Conservation (phyloP, 1,140 invertebrate genomes). For the Neodiprion pinetum region DNA sequence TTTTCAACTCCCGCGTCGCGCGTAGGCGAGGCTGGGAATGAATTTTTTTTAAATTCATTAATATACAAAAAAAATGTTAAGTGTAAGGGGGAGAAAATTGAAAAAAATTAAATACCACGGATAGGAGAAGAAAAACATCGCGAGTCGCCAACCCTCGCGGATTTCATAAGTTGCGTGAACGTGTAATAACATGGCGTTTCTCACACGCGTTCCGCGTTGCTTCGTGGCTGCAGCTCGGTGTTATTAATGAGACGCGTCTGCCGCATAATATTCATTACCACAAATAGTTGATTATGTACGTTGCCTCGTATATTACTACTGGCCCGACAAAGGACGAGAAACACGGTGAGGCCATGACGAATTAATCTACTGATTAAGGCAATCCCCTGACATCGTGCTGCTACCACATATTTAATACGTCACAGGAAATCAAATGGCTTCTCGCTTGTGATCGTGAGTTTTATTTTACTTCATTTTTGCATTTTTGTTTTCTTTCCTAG, state of each 20-base stretch:
- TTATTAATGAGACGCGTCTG: constrained; percentile 58
- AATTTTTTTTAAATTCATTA: no score
- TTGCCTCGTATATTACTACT: constrained; percentile 54
- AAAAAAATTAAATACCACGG: no score
- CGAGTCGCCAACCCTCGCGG: constrained; percentile 3
- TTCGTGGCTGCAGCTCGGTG: constrained; percentile 39
- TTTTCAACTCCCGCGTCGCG: no score
- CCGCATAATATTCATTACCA: constrained; percentile 61
- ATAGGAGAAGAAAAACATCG: neutral
- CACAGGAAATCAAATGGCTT: constrained; percentile 56
- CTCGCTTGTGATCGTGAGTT: constrained; percentile 31
- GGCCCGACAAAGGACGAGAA: constrained; percentile 57
- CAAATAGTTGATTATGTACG: constrained; percentile 62
- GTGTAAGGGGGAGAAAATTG: no score
- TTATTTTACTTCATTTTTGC: constrained; percentile 26
- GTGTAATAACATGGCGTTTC: constrained; percentile 7
- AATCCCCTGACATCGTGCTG: constrained; percentile 56
- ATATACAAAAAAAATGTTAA: no score
- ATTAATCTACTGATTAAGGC: constrained; percentile 62
- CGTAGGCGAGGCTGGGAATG: no score
- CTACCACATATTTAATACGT: constrained; percentile 59
- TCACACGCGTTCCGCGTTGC: neutral
- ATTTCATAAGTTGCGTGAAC: constrained; percentile 1
- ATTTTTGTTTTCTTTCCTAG: constrained; percentile 44
- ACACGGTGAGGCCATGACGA: constrained; percentile 58